A percentile compares a stretch with the other conserved stretches of the same genome.
Conservation (phyloP, 2,113 vertebrate genomes). For the Rissa tridactyla region DNA sequence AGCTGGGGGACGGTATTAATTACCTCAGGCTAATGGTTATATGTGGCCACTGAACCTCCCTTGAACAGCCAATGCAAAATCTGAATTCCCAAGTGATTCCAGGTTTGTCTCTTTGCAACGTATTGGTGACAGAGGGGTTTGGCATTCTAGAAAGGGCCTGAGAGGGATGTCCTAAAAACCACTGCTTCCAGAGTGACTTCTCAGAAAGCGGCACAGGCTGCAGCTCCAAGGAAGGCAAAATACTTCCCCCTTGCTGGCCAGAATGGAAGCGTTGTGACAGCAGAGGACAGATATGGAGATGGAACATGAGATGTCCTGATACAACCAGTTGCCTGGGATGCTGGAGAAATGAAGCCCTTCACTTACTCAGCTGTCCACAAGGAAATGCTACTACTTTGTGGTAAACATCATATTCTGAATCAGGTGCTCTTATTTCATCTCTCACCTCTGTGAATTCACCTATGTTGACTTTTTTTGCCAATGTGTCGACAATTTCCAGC, state of each 20-base stretch:
- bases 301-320: background rate
- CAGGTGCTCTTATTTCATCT: background rate
- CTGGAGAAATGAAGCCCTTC: background rate
- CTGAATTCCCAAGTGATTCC: background rate
- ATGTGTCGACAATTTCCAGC: slow-evolving; percentile 38
- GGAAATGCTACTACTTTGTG: background rate
- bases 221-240: background rate
- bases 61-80: background rate
- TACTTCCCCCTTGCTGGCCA: background rate
- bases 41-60: background rate
- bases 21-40: background rate
- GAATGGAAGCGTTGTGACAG: background rate
- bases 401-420: background rate
- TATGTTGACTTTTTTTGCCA: slow-evolving; percentile 44
- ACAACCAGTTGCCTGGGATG: background rate
- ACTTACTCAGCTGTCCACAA: background rate
- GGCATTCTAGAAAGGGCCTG: background rate
- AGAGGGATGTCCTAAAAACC: background rate
- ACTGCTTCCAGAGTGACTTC: background rate
- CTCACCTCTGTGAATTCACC: slow-evolving; percentile 75
- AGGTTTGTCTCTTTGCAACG: background rate
- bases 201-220: background rate
- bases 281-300: background rate
- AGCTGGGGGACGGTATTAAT: background rate
- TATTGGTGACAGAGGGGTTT: background rate